A percentile compares a stretch with the other conserved stretches of the same genome.
Conservation (phyloP, 2,888 invertebrate species). For the Sphaerophoria rueppellii region DNA sequence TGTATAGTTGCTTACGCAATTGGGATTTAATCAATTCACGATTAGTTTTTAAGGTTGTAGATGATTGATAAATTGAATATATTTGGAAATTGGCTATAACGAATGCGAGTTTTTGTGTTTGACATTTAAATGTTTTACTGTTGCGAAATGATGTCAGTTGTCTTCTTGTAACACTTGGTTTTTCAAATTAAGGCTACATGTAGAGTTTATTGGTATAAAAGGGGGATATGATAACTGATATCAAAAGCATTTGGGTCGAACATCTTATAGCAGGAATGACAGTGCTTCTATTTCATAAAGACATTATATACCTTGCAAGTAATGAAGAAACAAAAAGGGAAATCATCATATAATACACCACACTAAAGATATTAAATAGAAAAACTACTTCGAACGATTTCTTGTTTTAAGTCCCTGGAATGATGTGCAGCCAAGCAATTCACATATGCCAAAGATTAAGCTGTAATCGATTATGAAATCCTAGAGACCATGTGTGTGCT, state of each 20-base stretch:
- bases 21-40: conserved; percentile 32
- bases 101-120: conserved; percentile 13
- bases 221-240: too few relatives aligned
- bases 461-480: conserved; percentile 62
- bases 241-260: too few relatives aligned
- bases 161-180: neutral
- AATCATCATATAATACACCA: too few relatives aligned
- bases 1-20: conserved; percentile 39
- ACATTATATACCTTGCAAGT: too few relatives aligned
- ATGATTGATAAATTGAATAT: conserved; percentile 4
- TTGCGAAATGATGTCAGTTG: neutral
- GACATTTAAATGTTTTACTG: neutral
- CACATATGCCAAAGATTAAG: conserved; percentile 43
- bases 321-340: too few relatives aligned
- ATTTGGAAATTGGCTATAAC: conserved; percentile 1
- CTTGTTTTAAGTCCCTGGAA: conserved; percentile 21
- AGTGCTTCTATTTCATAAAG: too few relatives aligned
- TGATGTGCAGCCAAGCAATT: conserved; percentile 50
- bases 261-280: too few relatives aligned
- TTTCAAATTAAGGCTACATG: too few relatives aligned
- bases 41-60: conserved; percentile 33
- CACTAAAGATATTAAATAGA: too few relatives aligned
- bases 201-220: too few relatives aligned
- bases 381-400: too few relatives aligned
- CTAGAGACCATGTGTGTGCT: conserved; percentile 5